Evolutionary conservation across 2,797 vertebrate genomes (phyloP).

Genomic region (Darevskia mixta): DNA sequence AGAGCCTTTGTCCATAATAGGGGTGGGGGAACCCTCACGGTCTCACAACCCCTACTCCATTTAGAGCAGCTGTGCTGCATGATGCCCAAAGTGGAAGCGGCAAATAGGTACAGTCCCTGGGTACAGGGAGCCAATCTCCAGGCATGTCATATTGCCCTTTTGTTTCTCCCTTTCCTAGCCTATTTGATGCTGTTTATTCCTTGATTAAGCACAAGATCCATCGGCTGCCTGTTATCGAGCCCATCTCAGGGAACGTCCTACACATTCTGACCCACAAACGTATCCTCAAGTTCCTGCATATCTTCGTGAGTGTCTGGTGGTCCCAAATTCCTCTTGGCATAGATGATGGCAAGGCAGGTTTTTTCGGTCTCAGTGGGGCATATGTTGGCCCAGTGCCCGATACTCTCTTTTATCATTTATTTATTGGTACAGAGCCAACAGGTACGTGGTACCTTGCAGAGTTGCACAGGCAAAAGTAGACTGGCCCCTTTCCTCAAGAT

Average conservation of each 20-base stretch:
- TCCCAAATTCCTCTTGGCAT: background rate
- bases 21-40: background rate
- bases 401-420: background rate
- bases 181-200: slow-evolving; percentile 81
- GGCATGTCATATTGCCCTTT: background rate
- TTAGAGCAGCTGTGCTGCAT: background rate
- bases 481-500: too few relatives aligned
- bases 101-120: too few relatives aligned
- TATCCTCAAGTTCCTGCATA: slow-evolving; percentile 94
- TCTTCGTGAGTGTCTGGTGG: slow-evolving; percentile 86
- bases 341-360: too few relatives aligned
- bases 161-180: slow-evolving; percentile 63
- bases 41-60: too few relatives aligned
- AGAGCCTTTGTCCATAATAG: background rate
- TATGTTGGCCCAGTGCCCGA: background rate
- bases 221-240: slow-evolving; percentile 91
- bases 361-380: too few relatives aligned
- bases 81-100: too few relatives aligned
- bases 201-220: slow-evolving; percentile 92
- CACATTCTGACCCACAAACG: slow-evolving; percentile 95
- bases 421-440: background rate
- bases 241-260: slow-evolving; percentile 87
- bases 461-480: background rate
- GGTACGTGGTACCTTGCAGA: background rate
- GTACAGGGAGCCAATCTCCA: background rate